Evolutionary conservation across 1,140 invertebrate species (phyloP).

Genomic region (Platyscapa corneri): DNA sequence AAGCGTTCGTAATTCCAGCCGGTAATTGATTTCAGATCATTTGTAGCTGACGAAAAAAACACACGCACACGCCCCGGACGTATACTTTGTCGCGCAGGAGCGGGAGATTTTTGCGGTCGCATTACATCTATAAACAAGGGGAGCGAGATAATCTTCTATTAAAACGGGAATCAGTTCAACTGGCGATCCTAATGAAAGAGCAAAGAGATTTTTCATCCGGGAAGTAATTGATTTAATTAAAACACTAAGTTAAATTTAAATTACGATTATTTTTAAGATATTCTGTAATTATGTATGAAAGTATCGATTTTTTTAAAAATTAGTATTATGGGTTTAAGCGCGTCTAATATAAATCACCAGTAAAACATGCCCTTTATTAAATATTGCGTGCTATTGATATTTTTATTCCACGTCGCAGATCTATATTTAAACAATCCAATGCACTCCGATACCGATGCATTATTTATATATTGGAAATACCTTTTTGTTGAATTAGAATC

Average conservation of each 20-base stretch:
- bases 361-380: too few species aligned
- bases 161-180: background rate
- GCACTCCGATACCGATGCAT: background rate
- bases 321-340: too few species aligned
- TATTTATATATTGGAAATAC: background rate
- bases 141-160: background rate
- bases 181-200: background rate
- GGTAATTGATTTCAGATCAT: constrained; percentile 70
- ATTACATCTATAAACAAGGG: constrained; percentile 3
- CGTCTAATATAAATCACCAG: too few species aligned
- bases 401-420: too few species aligned
- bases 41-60: constrained; percentile 56
- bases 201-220: background rate
- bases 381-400: too few species aligned
- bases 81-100: background rate
- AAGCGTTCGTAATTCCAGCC: constrained; percentile 55
- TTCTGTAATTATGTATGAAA: background rate
- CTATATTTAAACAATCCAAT: too few species aligned
- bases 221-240: background rate
- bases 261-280: too few species aligned
- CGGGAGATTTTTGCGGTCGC: background rate
- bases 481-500: background rate
- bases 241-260: background rate
- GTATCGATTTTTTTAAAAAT: too few species aligned
- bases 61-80: background rate